Conservation (phyloP, 2,797 vertebrate species). For the Hippoglossus hippoglossus region DNA sequence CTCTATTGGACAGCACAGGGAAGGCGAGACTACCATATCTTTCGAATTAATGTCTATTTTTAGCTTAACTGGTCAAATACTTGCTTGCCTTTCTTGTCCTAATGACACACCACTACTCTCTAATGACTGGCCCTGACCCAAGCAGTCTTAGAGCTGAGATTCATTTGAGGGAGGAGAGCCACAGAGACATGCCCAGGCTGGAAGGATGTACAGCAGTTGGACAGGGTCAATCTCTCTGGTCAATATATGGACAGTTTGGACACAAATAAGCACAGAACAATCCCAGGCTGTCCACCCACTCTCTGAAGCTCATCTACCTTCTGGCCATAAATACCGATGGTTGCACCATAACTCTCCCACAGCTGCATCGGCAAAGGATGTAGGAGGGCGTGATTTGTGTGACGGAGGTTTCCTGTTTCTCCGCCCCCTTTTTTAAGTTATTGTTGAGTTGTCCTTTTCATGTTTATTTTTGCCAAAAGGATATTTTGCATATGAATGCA, state of each 20-base stretch:
- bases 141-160: slow-evolving; percentile 20
- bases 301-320: slow-evolving; percentile 61
- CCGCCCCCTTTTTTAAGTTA: too few species aligned
- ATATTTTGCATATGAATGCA: background rate
- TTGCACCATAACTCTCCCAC: slow-evolving; percentile 67
- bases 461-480: background rate
- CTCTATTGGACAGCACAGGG: too few species aligned
- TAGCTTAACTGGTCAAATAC: background rate
- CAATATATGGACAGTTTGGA: slow-evolving; percentile 75
- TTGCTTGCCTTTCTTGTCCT: background rate
- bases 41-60: background rate
- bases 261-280: slow-evolving; percentile 71
- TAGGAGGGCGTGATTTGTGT: slow-evolving; percentile 14
- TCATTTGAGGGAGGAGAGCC: slow-evolving; percentile 32
- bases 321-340: slow-evolving; percentile 62
- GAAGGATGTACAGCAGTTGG: slow-evolving; percentile 54
- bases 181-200: slow-evolving; percentile 29
- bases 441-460: background rate
- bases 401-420: background rate
- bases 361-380: slow-evolving; percentile 38
- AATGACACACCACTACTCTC: background rate
- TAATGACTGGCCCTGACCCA: slow-evolving; percentile 38
- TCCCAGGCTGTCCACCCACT: slow-evolving; percentile 56
- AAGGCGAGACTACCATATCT: background rate
- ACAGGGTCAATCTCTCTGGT: slow-evolving; percentile 70